Base-by-base conservation (phyloP, 2,888 invertebrate genomes). In the Maniola hyperantus region DNA sequence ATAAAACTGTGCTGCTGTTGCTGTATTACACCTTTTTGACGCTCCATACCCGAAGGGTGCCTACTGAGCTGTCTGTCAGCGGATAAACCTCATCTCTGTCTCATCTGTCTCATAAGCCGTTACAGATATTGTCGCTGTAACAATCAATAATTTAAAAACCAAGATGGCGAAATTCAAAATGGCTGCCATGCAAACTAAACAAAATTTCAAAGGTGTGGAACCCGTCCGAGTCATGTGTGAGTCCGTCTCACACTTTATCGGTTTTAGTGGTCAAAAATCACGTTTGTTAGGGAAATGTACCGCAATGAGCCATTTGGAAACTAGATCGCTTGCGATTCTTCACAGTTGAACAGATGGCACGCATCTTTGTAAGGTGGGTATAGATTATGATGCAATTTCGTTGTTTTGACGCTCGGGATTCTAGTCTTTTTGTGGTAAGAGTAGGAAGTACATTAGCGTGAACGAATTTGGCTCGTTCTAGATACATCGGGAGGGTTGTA, bases 211-310 rank as follows among this genome's bases (percentile, higher is more conserved):
- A 4, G 26, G 4, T 26, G 4, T 26, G 26, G 26, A 26, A 26
- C 26, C 26, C 26, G 4, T 4, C n/a, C n/a, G n/a, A n/a, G n/a
- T n/a, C 26, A 26, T 26, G 26, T 26, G 26, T 4, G 4, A 26
- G 2, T 26, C 4, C 26, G 26, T 2, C 26, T 26, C 26, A 4
- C 26, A 26, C 4, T 26, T 26, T 4, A 26, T 4, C 26, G 4
- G 77, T 86, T 88, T 88, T 89, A 89, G 88, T 87, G 85, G 81
- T 83, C 80, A 80, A 86, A 89, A 89, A 88, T 87, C 83, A 85
- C 85, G 87, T 88, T 88, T 85, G 85, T 79, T 82, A 83, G 78
- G 75, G 73, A 77, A 77, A 75, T 79, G 84, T 83, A 81, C 83
- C 84, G 58, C 59, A 54, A 57, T 51, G 66, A 67, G 63, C 71